Conservation (phyloP, 2,888 invertebrate genomes). For the Troides helena region DNA sequence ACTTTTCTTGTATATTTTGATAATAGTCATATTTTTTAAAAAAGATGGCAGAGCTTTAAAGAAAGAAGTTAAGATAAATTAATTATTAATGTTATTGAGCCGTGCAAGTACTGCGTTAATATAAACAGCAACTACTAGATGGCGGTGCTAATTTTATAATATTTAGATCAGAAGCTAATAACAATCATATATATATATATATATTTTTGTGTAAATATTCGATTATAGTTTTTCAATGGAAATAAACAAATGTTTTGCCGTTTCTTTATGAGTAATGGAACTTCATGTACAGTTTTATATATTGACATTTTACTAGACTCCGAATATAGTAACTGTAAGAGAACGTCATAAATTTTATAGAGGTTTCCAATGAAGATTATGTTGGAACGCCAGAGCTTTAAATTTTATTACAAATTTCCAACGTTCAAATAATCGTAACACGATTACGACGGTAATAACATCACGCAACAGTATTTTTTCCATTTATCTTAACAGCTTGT, state of each 20-base stretch:
- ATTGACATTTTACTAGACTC: neutral
- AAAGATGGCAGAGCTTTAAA: neutral
- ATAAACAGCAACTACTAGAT: neutral
- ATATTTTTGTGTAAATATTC: too few relatives aligned
- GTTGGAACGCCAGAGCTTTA: constrained; percentile 56
- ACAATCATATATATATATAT: too few relatives aligned
- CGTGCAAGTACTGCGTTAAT: neutral
- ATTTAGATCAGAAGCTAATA: too few relatives aligned
- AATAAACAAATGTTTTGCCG: too few relatives aligned
- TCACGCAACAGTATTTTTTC: constrained; percentile 68
- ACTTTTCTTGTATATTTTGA: neutral
- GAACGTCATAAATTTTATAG: constrained; percentile 4
- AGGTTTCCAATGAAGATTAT: neutral
- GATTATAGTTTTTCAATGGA: too few relatives aligned
- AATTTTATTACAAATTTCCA: constrained; percentile 66
- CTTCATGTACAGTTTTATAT: neutral
- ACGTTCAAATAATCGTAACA: constrained; percentile 74
- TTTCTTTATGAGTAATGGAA: too few relatives aligned
- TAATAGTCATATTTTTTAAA: neutral
- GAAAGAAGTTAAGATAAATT: neutral
- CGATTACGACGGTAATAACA: constrained; percentile 69
- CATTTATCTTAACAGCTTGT: constrained; percentile 75
- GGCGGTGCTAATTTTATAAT: neutral
- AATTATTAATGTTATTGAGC: neutral
- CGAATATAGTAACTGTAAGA: neutral